Conservation (phyloP, 2,888 invertebrate genomes). For the Troglohyphantes excavatus region DNA sequence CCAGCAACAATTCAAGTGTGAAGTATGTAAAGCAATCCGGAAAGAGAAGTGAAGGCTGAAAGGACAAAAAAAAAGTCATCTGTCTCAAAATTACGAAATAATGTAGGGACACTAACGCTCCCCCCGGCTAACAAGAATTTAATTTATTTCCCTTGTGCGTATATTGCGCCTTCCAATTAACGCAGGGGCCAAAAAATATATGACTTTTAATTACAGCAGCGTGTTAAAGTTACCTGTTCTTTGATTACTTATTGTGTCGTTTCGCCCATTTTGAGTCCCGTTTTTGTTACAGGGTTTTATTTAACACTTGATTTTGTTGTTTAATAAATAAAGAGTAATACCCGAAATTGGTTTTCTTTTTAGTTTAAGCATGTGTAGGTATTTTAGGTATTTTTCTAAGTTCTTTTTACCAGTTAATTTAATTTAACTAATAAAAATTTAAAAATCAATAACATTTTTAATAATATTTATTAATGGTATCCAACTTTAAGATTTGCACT, state of each 20-base stretch:
- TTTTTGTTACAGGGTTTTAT: no score
- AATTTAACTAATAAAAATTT: no score
- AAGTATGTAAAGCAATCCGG: no score
- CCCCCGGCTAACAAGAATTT: conserved; percentile 17
- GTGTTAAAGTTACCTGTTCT: neutral
- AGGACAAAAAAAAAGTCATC: neutral
- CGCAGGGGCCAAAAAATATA: conserved; percentile 47
- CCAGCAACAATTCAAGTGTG: neutral
- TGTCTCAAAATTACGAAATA: neutral
- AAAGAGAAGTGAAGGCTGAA: neutral
- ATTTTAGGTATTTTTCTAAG: no score
- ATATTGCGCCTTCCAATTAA: conserved; percentile 41
- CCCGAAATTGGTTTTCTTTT: no score
- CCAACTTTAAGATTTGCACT: no score
- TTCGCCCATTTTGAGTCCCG: neutral
- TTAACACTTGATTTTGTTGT: no score
- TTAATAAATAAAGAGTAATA: no score
- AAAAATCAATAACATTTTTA: no score
- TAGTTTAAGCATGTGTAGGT: no score
- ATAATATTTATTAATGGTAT: no score
- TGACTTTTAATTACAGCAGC: conserved; percentile 43
- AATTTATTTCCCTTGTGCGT: conserved; percentile 24
- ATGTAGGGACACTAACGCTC: neutral
- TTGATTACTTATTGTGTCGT: neutral
- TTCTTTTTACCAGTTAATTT: no score